These are phyloP conservation scores for Murina feae DNA, from an alignment of 2,113 vertebrate species.

Conservation along the genomic window DNA sequence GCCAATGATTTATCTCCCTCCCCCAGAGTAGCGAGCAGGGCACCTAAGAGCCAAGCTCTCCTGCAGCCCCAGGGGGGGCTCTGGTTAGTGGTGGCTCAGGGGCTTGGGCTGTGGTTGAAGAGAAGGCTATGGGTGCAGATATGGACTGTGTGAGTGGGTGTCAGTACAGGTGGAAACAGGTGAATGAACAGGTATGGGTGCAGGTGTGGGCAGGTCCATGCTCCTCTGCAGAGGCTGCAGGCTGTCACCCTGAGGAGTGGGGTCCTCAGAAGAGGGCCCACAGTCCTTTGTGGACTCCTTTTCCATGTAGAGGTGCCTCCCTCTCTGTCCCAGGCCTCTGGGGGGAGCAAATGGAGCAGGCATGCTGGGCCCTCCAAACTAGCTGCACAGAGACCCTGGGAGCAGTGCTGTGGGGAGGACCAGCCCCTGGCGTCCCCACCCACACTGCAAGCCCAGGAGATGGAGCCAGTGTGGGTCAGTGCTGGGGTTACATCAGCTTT, in stretches of 20 bases:
- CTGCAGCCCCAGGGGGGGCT: not conserved
- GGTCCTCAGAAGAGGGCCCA: not conserved
- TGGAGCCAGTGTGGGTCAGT: not conserved
- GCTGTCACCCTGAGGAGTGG: not conserved
- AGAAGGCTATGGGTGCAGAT: not conserved
- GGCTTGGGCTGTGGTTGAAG: not conserved
- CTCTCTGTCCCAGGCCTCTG: not conserved
- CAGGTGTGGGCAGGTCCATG: not conserved
- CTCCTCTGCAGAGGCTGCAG: not conserved
- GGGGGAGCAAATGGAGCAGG: not conserved
- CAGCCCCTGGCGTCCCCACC: not conserved
- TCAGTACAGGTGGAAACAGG: not conserved
- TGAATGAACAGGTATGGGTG: not conserved
- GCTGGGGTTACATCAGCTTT: not conserved
- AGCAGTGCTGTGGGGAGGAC: not conserved
- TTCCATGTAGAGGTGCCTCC: not conserved
- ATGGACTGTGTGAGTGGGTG: not conserved
- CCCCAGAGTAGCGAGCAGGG: not conserved
- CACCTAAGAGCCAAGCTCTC: not conserved
- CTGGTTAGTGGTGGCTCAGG: too few relatives aligned
- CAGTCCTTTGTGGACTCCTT: rapidly evolving
- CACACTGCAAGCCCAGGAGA: not conserved
- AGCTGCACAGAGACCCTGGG: not conserved
- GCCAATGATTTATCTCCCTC: not conserved
- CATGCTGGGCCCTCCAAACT: not conserved